Base-by-base conservation (phyloP, 2,113 vertebrate genomes). In the Odobenus rosmarus region DNA sequence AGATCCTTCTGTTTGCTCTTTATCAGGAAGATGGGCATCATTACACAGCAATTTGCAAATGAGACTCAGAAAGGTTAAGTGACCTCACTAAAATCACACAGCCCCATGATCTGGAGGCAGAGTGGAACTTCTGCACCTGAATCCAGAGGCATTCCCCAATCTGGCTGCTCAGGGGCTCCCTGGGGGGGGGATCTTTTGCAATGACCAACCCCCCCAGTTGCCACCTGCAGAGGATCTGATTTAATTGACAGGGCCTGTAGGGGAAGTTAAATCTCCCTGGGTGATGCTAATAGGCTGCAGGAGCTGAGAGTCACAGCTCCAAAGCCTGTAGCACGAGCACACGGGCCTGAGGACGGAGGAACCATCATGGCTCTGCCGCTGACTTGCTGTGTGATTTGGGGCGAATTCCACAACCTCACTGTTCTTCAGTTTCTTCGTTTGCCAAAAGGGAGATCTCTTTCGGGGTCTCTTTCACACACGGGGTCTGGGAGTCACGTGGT, bases 261-360 rank as follows among this genome's bases (percentile, higher is more conserved):
- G 26, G 14, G 8, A 49, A 5, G 1, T 18, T 4, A 49, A 15
- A 5, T 9, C 11, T 0, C 62, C 57, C 7, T 31, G 1, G 28
- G 39, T 55, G 69, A 84, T 39, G 39, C 33, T 42, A 23, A 51
- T 1, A 4, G 62, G 31, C 9, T 4, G 3, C 5, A 13, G 31
- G 39, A 2, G 14, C 24, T 62, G 24, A 64, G 46, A 57, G 31
- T 28, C 49, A 2, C 3, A 1, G 8, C 6, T 51, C 51, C 7
- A 9, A 53, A 80, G 67, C 80, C 19, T 1, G 28, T 0, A 14
- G 39, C 23, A 15, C 24, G 49, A 31, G 36, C 42, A 15, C 16
- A 1, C 46, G 39, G 62, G 21, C 61, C 76, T 13, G 1, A n/a
- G 1, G 18, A 15, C 31, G 5, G 62, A 59, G 62, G 23, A 36